Base-by-base conservation (phyloP, 2,888 invertebrate species). In the Acronicta psi region DNA sequence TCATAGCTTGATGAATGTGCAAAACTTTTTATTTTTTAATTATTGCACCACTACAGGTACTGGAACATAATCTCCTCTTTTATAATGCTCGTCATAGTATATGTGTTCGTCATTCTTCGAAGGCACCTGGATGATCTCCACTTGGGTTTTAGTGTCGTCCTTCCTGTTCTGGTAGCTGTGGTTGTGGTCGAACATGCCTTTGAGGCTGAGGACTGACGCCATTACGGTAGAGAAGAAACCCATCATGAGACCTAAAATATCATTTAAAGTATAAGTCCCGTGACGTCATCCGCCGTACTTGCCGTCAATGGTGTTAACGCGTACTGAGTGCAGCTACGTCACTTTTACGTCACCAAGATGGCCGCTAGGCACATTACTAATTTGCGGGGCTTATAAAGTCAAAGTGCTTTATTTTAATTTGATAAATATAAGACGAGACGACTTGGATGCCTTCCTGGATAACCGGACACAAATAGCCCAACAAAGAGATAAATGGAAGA, bases 121-220 rank as follows among this genome's bases (percentile, higher is more conserved):
- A 2, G 93, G 93, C 2, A 93, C 85, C 59, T 91, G 90, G 16
- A 92, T 89, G 41, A 93, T 90, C 62, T 92, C 90, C 29, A 92
- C 89, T 53, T 89, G 89, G 0, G 90, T 92, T 45, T 89, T 90
- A 1, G 85, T 77, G 49, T 92, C 89, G 41, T 93, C 91, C 41
- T 89, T 91, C 2, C 91, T 75, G 68, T 92, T 84, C 64, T 88
- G 83, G 69, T 87, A 88, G 53, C 83, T 75, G 57, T 87, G 87
- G 13, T 80, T 89, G 79, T 80, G 93, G 78, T 82, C 89, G 18
- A 92, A 90, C 84, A 95, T 87, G 25, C 94, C 95, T 64, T 95
- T 95, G 29, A 96, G 88, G 37, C 96, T 96, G 0, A 96, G 89
- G 4, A 96, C 94, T 0, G 96, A 95, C 0, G 96, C 95, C 80